Evolutionary conservation across 2,888 invertebrate genomes (phyloP), one percentile per base, ranked within the genome.

Genomic region (Perizoma flavofasciatum): DNA sequence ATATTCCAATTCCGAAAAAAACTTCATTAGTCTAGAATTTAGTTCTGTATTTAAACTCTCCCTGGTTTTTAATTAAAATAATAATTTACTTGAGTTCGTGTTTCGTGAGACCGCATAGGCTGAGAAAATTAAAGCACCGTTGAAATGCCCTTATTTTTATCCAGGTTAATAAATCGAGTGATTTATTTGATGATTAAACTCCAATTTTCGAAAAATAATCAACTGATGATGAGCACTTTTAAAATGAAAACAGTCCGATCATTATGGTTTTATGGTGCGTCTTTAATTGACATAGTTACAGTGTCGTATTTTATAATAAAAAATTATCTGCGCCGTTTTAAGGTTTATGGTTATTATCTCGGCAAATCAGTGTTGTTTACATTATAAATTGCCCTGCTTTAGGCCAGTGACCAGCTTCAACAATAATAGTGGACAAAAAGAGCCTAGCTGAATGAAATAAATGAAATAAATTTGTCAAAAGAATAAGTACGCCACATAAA

Each of bases 51-150:
- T 66, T 52, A 63, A 68, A 70, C 55, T 65, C 54, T 61, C 67
- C 72, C 68, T 63, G 69, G 71, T 73, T 77, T 75, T 74, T 81
- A 78, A 82, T 82, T 81, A 77, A 75, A 77, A 77, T 61, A 63
- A 69, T 73, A 68, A 71, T 72, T 67, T 73, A 67, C 55, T 59
- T 46, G 6, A 55, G 41, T 49, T 58, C 61, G 55, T 62, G 72
- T 73, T 72, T 77, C 75, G 77, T 79, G 78, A 74, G 69, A 75
- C 72, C 73, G 70, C 68, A 57, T 66, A 74, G 76, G 75, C 74
- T 75, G 72, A 66, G 53, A 66, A 68, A 76, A 75, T 75, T 71
- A 69, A 69, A 72, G 69, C 69, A 69, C 52, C 50, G 64, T 72
- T 64, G 43, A 65, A 67, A 65, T 63, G 65, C 59, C 66, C 66